These are phyloP conservation scores for Scelioninae gen. 1 DNA, from an alignment of 2,888 invertebrate species.

Conservation along the genomic window DNA sequence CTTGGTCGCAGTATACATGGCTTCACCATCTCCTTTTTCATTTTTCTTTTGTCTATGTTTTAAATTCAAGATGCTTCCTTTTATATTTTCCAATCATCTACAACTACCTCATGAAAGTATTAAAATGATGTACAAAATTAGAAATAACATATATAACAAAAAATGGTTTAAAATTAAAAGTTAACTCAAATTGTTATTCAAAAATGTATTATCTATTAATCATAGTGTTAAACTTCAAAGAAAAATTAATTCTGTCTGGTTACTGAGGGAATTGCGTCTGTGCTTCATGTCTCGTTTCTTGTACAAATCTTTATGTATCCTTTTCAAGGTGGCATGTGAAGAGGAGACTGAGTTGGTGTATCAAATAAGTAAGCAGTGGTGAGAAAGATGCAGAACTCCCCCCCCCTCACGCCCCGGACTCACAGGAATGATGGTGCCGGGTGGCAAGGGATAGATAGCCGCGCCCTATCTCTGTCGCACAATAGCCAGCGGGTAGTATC, in stretches of 20 bases:
- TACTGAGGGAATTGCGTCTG: slow-evolving; percentile 33
- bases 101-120: no score
- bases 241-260: no score
- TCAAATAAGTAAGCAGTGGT: slow-evolving; percentile 65
- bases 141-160: no score
- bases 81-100: slow-evolving; percentile 22
- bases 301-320: slow-evolving; percentile 69
- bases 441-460: slow-evolving; percentile 75
- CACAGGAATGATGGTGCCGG: slow-evolving; percentile 78
- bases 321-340: slow-evolving; percentile 76
- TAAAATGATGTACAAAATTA: no score
- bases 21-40: slow-evolving; percentile 63
- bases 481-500: slow-evolving; percentile 39
- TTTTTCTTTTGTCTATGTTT: slow-evolving; percentile 58
- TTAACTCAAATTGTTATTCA: no score
- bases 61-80: slow-evolving; percentile 27
- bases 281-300: slow-evolving; percentile 38
- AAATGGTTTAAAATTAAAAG: no score
- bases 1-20: slow-evolving; percentile 53
- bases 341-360: slow-evolving; percentile 66
- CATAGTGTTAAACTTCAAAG: no score
- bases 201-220: no score
- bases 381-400: slow-evolving; percentile 59
- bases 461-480: slow-evolving; percentile 62
- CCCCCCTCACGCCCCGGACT: slow-evolving; percentile 26